Percentiles rank a stretch among this genome's conserved stretches.
Evolutionary conservation across 2,113 vertebrate genomes (phyloP).

Genomic region (Eubucco bourcierii): DNA sequence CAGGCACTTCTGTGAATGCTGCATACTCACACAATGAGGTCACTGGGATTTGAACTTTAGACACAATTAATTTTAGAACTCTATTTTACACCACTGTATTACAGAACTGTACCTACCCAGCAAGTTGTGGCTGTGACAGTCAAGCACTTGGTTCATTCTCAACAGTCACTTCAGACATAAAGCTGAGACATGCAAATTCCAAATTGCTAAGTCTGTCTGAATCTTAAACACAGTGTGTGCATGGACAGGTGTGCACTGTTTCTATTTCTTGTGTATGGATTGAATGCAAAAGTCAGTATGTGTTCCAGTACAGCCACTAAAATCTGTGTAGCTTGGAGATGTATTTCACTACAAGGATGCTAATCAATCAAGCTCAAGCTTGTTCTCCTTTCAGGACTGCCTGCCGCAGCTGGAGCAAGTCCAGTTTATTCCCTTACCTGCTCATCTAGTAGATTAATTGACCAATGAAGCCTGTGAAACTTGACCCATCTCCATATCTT

Average conservation of each 20-base stretch:
- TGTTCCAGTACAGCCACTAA: not conserved
- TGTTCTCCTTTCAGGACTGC: not conserved
- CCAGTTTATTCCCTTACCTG: not conserved
- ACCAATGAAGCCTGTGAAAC: not conserved
- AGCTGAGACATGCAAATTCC: not conserved
- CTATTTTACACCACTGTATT: accelerated
- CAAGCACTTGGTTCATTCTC: not conserved
- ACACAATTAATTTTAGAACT: slow-evolving; percentile 7
- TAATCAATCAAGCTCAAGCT: not conserved
- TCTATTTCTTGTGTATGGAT: not conserved
- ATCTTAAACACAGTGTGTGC: not conserved
- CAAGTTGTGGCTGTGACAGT: not conserved
- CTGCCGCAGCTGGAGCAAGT: not conserved
- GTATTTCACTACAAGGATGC: not conserved
- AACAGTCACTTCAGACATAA: not conserved
- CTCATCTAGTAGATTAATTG: not conserved
- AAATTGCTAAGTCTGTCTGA: not conserved
- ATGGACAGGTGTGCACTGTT: not conserved
- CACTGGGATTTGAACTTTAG: slow-evolving; percentile 30
- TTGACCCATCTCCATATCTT: not conserved
- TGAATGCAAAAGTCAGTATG: not conserved
- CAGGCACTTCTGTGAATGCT: not conserved
- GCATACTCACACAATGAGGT: not conserved
- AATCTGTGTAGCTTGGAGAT: not conserved
- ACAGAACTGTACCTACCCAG: not conserved